Base-by-base conservation (phyloP, 64 coral and sea anemone species). In the Actinia tenebrosa region DNA sequence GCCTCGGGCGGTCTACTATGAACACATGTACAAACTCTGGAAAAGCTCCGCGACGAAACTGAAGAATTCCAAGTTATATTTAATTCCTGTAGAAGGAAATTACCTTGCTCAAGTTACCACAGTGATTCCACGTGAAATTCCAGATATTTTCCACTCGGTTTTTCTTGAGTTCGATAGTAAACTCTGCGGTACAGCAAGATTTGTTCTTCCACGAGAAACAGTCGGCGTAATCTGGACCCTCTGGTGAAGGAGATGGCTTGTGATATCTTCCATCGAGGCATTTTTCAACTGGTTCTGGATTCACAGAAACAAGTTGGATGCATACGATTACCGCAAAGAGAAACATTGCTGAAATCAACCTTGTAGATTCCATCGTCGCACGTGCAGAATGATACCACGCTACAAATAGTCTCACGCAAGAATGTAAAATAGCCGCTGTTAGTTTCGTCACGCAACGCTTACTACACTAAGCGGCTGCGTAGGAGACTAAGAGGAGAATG, bases 41-140 rank as follows among this genome's bases (percentile, higher is more conserved):
- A 37, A 37, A 37, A 37, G 30, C 30, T 37, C 30, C 30, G 30
- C 30, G 30, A 37, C 30, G 30, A 17, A 64, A 9, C 63, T 66
- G 20, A 4, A 9, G 10, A 66, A 66, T 66, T n/a, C n/a, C n/a
- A 23, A 66, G 7, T n/a, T 9, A 23, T 3, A 25, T 66, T n/a
- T 10, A n/a, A 5, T n/a, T 19, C 16, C 25, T 50, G 15, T 43
- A 45, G 55, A 20, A 6, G 18, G 4, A 45, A 79, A 69, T 83
- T 61, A 92, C 90, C 83, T 89, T 4, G 18, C 86, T 89, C 45
- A 87, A 54, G 79, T 90, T 92, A 0, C 59, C 78, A 53, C 94
- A 95, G 46, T 92, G 88, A 50, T 92, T 78, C 90, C 91, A 95
- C 26, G 89, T 86, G 54, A 94, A 98, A 56, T 94, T 98, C 52